These are phyloP conservation scores for Polyommatus iphigenia DNA, from an alignment of 2,888 invertebrate species.

Conservation along the genomic window DNA sequence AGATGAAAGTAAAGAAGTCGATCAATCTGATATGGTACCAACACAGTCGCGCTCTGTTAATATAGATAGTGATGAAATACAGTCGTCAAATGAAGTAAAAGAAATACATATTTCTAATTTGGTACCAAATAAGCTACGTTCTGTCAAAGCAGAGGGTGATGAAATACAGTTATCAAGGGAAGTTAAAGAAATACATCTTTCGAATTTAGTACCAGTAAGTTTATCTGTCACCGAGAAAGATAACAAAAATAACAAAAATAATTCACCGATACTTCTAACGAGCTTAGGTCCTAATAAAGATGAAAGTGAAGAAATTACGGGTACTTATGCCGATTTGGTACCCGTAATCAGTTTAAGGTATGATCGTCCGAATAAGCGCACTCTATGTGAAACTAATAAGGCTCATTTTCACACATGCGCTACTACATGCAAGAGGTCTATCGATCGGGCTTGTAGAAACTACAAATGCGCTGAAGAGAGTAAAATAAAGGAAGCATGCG, in stretches of 20 bases:
- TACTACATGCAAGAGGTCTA: background rate
- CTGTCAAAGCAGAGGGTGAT: background rate
- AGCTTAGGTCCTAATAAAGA: background rate
- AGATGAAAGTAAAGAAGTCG: background rate
- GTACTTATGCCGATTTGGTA: background rate
- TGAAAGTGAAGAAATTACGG: background rate
- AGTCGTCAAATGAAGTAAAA: background rate
- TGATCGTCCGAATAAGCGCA: background rate
- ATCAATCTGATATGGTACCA: background rate
- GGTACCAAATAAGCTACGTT: background rate
- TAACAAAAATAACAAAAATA: background rate
- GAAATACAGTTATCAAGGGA: background rate
- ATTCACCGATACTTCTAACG: background rate
- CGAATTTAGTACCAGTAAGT: background rate
- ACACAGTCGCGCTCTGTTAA: background rate
- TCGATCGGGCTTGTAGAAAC: background rate
- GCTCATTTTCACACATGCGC: background rate
- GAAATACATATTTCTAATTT: background rate
- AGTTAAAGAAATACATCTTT: background rate
- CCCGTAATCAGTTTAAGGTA: background rate
- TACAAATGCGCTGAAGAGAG: background rate
- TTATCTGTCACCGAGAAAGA: background rate
- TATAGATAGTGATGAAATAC: background rate
- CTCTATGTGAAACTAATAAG: background rate
- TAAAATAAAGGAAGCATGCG: background rate